Evolutionary conservation across 2,797 vertebrate genomes (phyloP).

Genomic region (Aplochiton taeniatus): DNA sequence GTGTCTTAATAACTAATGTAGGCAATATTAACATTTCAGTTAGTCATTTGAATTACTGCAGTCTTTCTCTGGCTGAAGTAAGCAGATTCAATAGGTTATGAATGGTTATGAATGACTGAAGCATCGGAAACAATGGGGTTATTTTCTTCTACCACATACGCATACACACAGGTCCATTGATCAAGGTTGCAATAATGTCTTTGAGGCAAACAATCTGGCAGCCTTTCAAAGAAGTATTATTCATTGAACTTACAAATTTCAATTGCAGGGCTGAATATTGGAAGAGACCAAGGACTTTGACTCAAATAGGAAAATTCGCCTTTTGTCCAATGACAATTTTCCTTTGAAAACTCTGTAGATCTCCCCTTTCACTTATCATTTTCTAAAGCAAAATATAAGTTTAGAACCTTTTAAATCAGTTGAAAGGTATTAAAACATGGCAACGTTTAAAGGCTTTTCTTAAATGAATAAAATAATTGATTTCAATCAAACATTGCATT

Average conservation of each 20-base stretch:
- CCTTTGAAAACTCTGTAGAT: constrained; percentile 59
- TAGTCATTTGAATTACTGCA: too few species aligned
- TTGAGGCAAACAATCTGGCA: constrained; percentile 67
- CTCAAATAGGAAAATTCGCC: constrained; percentile 59
- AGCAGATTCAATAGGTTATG: constrained; percentile 44
- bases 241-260: constrained; percentile 71
- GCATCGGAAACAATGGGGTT: constrained; percentile 63
- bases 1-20: constrained; percentile 21
- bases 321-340: constrained; percentile 71
- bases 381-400: constrained; percentile 58
- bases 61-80: constrained; percentile 17
- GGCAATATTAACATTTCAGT: too few species aligned
- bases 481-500: constrained; percentile 50
- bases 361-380: constrained; percentile 56
- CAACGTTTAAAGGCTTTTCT: constrained; percentile 45
- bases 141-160: constrained; percentile 56
- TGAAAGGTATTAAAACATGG: constrained; percentile 62
- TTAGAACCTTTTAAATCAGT: constrained; percentile 66
- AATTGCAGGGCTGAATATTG: constrained; percentile 72
- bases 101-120: constrained; percentile 35
- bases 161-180: constrained; percentile 52
- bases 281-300: constrained; percentile 73
- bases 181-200: constrained; percentile 67
- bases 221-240: constrained; percentile 68
- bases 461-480: constrained; percentile 35